A percentile compares a stretch with the other conserved stretches of the same genome.
phyloP scores from a whole-genome alignment of 2,888 invertebrate species.

The Macropis europaea region DNA sequence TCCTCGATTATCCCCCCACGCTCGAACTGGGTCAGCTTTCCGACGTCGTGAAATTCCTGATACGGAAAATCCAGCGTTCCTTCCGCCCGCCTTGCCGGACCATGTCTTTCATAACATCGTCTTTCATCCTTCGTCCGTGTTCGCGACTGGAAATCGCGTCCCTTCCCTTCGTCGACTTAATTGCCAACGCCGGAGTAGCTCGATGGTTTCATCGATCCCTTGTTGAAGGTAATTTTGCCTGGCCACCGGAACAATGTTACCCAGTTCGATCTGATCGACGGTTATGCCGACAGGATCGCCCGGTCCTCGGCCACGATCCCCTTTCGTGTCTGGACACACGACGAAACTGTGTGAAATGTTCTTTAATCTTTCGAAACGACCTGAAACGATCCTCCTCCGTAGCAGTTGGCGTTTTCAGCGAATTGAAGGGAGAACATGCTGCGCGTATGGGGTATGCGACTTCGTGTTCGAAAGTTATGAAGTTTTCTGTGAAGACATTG shows the following conservation, averaged over 20 bases:
- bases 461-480: too few relatives aligned
- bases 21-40: constrained; percentile 12
- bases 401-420: background rate
- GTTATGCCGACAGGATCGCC: constrained; percentile 28
- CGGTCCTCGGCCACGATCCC: constrained; percentile 28
- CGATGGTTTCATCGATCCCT: constrained; percentile 35
- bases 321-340: constrained; percentile 1
- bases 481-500: too few relatives aligned
- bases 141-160: constrained; percentile 28
- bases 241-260: constrained; percentile 30
- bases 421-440: background rate
- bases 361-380: constrained; percentile 13
- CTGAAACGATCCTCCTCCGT: background rate
- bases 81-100: background rate
- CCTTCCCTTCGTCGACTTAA: constrained; percentile 51
- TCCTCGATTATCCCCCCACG: background rate
- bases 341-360: background rate
- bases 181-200: constrained; percentile 44
- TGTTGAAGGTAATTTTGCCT: constrained; percentile 27
- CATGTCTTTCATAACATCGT: background rate
- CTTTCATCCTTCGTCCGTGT: constrained; percentile 24
- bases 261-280: constrained; percentile 16
- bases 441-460: too few relatives aligned
- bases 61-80: background rate
- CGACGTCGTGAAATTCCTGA: background rate